phyloP scores from a whole-genome alignment of 2,888 invertebrate genomes.

The Thyatira batis region DNA sequence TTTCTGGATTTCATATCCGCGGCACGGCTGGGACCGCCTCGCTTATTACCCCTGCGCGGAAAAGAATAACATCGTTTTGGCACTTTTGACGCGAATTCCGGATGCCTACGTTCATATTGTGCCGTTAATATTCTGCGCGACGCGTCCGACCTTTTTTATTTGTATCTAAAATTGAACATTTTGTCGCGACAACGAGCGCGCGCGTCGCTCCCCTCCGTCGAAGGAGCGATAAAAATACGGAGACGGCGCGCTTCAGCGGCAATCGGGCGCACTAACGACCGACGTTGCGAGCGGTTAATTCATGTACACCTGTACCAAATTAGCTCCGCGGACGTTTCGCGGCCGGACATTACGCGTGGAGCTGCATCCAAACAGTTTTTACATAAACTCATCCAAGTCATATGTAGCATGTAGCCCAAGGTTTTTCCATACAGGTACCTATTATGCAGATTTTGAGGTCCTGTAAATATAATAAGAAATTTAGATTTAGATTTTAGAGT shows the following conservation, averaged over 20 bases:
- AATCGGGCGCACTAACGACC: slow-evolving; percentile 65
- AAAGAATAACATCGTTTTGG: slow-evolving; percentile 81
- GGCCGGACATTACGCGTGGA: slow-evolving; percentile 12
- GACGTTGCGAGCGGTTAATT: slow-evolving; percentile 44
- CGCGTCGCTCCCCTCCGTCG: slow-evolving; percentile 63
- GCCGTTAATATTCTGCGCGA: slow-evolving; percentile 80
- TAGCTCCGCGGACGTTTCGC: slow-evolving; percentile 24
- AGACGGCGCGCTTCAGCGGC: slow-evolving; percentile 55
- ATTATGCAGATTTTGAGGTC: background rate
- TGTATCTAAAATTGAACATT: slow-evolving; percentile 83
- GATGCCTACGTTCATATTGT: slow-evolving; percentile 81
- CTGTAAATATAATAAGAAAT: too few species aligned
- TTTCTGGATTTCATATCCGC: slow-evolving; percentile 80
- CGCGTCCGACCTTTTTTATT: slow-evolving; percentile 82
- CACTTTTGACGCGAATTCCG: slow-evolving; percentile 80
- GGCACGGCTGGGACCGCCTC: slow-evolving; percentile 70
- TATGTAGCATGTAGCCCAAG: background rate
- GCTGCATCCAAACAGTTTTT: slow-evolving; percentile 8
- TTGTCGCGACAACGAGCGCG: slow-evolving; percentile 79
- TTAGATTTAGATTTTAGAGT: too few species aligned
- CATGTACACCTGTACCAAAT: slow-evolving; percentile 49
- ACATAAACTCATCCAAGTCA: slow-evolving; percentile 14
- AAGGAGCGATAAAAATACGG: slow-evolving; percentile 75
- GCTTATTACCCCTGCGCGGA: slow-evolving; percentile 78
- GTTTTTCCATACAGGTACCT: background rate